These are phyloP conservation scores for Beaufortia kweichowensis DNA, from an alignment of 2,113 vertebrate species.

Conservation along the genomic window DNA sequence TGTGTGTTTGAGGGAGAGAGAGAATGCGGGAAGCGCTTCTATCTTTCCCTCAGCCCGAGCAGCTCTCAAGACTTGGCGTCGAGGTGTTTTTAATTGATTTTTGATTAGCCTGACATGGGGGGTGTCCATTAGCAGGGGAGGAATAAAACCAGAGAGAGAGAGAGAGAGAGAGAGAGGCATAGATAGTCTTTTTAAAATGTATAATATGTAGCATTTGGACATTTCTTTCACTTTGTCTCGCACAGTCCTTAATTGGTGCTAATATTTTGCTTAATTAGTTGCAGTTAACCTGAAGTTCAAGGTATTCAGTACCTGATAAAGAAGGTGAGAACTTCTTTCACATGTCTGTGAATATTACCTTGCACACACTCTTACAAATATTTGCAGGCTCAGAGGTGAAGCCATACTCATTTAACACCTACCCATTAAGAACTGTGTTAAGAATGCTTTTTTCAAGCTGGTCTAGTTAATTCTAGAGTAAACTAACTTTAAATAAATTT, in stretches of 20 bases:
- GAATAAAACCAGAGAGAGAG: conserved; percentile 69
- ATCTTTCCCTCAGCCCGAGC: conserved; percentile 72
- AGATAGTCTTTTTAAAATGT: conserved; percentile 55
- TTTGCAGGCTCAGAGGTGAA: background rate
- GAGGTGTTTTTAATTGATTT: conserved; percentile 87
- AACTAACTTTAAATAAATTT: no score
- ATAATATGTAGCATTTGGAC: conserved; percentile 56
- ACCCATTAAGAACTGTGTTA: conserved; percentile 10
- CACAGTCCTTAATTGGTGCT: conserved; percentile 63
- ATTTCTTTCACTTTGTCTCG: conserved; percentile 55
- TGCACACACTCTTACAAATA: background rate
- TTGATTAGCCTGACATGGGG: conserved; percentile 78
- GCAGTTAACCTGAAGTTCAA: conserved; percentile 52
- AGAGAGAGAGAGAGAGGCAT: conserved; percentile 48
- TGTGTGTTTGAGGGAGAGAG: conserved; percentile 50
- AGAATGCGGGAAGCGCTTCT: conserved; percentile 72
- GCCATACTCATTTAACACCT: background rate
- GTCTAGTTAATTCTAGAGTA: no score
- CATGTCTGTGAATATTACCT: background rate
- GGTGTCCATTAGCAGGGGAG: conserved; percentile 78
- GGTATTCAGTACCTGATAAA: conserved; percentile 46
- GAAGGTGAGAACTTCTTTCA: conserved; percentile 49
- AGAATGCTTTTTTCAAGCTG: no score
- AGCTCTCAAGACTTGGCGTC: conserved; percentile 76
- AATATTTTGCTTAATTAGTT: conserved; percentile 67